phyloP scores from a whole-genome alignment of 2,888 invertebrate species.

The Boloria selene region DNA sequence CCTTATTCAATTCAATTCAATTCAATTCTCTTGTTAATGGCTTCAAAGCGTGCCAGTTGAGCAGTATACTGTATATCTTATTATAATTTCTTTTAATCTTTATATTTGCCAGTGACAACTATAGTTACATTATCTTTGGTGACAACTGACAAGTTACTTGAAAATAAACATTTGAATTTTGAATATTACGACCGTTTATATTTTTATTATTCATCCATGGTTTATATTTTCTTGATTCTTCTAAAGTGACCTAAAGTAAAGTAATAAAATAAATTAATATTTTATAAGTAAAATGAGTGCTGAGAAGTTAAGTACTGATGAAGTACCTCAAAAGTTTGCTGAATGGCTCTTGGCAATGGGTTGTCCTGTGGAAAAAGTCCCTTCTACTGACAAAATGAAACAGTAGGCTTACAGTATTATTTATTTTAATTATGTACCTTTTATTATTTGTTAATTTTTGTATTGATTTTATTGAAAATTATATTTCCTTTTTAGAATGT shows the following conservation, averaged over 20 bases:
- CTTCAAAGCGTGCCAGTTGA: too few species aligned
- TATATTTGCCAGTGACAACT: too few species aligned
- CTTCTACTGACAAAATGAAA: conserved; percentile 62
- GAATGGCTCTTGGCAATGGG: conserved; percentile 74
- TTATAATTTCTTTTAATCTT: too few species aligned
- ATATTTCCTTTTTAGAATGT: conserved; percentile 55
- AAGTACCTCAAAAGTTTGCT: conserved; percentile 65
- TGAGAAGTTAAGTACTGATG: conserved; percentile 61
- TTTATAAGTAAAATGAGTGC: conserved; percentile 49
- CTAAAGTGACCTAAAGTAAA: too few species aligned
- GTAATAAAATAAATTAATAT: neutral
- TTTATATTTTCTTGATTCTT: neutral
- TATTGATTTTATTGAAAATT: neutral
- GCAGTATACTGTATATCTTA: too few species aligned
- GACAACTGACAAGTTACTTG: neutral
- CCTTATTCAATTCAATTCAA: too few species aligned
- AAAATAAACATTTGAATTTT: too few species aligned
- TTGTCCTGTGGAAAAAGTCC: conserved; percentile 68
- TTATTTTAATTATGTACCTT: neutral
- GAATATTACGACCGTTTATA: neutral
- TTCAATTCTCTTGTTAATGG: too few species aligned
- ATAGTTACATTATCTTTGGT: too few species aligned
- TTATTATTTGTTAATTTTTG: neutral
- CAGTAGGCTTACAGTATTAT: conserved; percentile 53
- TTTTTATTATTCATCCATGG: neutral